These are phyloP conservation scores for Helicolenus hilgendorfi DNA, from an alignment of 2,797 vertebrate genomes.

Conservation along the genomic window DNA sequence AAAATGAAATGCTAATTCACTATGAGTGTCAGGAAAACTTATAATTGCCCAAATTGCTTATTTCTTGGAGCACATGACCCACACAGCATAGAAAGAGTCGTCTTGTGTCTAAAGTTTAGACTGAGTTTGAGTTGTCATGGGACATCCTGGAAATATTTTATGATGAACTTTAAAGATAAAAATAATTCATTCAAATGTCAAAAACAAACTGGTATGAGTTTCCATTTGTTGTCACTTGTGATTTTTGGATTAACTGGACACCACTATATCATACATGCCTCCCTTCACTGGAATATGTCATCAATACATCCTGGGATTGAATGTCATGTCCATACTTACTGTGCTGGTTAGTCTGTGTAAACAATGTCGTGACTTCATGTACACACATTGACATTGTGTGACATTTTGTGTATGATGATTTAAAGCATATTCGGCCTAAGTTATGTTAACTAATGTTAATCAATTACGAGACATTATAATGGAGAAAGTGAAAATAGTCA, in stretches of 20 bases:
- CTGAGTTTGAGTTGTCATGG: conserved; percentile 27
- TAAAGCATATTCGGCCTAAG: neutral
- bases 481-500: conserved; percentile 5
- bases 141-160: conserved; percentile 14
- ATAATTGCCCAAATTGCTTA: conserved; percentile 73
- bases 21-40: conserved; percentile 63
- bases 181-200: neutral
- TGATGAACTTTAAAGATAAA: conserved; percentile 8
- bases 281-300: neutral
- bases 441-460: neutral
- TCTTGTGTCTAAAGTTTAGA: conserved; percentile 41
- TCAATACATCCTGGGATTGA: neutral
- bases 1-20: conserved; percentile 81
- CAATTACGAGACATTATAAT: neutral
- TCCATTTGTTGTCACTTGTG: conserved; percentile 12
- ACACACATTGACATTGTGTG: neutral
- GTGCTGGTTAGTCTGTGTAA: conserved; percentile 23
- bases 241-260: conserved; percentile 3
- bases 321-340: neutral
- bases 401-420: conserved; percentile 15
- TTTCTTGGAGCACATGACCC: conserved; percentile 63
- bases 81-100: conserved; percentile 22
- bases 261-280: neutral
- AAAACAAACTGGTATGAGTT: neutral
- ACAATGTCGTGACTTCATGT: neutral